A percentile compares a stretch with the other conserved stretches of the same genome.
phyloP scores from a whole-genome alignment of 1,140 invertebrate genomes.

The Tenebrio molitor region DNA sequence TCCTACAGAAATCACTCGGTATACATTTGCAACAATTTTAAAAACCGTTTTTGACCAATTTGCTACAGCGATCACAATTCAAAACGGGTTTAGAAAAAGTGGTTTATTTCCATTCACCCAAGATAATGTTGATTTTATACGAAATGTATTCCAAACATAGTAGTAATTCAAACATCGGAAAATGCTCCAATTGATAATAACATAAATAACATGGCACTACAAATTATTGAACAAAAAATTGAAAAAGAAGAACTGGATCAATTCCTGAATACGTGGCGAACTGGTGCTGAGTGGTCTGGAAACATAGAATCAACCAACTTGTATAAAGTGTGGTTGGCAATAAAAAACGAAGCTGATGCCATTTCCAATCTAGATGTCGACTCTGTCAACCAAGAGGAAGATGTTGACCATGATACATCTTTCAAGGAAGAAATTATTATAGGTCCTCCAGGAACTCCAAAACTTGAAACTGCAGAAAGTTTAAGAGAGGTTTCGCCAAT shows the following conservation, averaged over 20 bases:
- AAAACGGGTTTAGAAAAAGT: conserved; percentile 63
- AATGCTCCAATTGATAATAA: neutral
- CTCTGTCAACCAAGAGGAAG: too few species aligned
- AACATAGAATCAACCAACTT: conserved; percentile 14
- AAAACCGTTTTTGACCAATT: conserved; percentile 47
- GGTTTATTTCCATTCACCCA: conserved; percentile 64
- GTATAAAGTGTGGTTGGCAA: conserved; percentile 39
- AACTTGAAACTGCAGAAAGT: neutral
- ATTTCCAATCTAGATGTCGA: too few species aligned
- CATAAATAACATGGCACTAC: neutral
- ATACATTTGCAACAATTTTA: conserved; percentile 43
- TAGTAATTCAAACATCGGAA: neutral
- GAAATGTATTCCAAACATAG: conserved; percentile 49
- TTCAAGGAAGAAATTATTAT: neutral
- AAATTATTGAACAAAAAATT: conserved; percentile 16
- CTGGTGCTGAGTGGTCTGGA: conserved; percentile 16
- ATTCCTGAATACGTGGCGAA: conserved; percentile 21
- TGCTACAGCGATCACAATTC: conserved; percentile 49
- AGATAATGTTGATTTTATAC: conserved; percentile 61
- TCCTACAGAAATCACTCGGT: conserved; percentile 44
- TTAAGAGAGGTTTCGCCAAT: neutral
- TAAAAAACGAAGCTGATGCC: conserved; percentile 22
- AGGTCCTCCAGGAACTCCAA: neutral
- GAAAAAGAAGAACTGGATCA: conserved; percentile 23
- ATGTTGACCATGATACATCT: too few species aligned